phyloP scores from a whole-genome alignment of 2,797 vertebrate genomes.

The Periophthalmus magnuspinnatus region DNA sequence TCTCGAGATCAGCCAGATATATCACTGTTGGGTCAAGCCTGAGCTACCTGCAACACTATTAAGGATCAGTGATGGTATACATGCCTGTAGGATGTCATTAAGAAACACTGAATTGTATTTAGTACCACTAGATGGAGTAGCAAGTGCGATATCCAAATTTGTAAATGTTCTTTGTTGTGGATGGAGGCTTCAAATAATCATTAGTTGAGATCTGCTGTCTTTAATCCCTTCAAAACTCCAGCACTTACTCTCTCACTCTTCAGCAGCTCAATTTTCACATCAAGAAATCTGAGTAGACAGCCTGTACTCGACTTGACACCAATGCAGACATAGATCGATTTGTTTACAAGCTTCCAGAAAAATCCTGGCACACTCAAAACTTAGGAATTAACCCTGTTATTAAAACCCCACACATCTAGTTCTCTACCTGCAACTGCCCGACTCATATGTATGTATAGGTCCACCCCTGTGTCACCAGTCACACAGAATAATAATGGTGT shows the following conservation, averaged over 20 bases:
- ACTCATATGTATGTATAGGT: slow-evolving; percentile 13
- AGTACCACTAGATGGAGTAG: too few species aligned
- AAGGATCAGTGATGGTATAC: too few species aligned
- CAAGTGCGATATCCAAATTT: neutral
- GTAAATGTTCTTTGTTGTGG: neutral
- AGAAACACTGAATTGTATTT: too few species aligned
- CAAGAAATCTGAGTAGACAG: neutral
- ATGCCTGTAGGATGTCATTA: too few species aligned
- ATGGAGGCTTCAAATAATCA: neutral
- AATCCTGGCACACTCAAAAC: neutral
- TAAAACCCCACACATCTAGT: slow-evolving; percentile 28
- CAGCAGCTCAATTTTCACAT: neutral
- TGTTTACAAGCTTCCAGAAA: slow-evolving; percentile 32
- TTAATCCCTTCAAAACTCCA: neutral
- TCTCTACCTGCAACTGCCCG: slow-evolving; percentile 33
- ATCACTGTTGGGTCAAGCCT: too few species aligned
- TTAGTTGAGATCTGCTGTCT: neutral
- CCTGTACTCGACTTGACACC: neutral
- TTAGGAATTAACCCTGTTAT: slow-evolving; percentile 26
- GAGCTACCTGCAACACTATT: too few species aligned
- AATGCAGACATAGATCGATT: slow-evolving; percentile 17
- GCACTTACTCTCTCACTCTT: neutral
- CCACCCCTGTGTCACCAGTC: slow-evolving; percentile 18
- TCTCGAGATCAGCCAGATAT: too few species aligned
- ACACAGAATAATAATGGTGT: slow-evolving; percentile 15